Evolutionary conservation across 2,113 vertebrate species (phyloP), one percentile per base, ranked within the genome.

Genomic region (Grammomys surdaster): DNA sequence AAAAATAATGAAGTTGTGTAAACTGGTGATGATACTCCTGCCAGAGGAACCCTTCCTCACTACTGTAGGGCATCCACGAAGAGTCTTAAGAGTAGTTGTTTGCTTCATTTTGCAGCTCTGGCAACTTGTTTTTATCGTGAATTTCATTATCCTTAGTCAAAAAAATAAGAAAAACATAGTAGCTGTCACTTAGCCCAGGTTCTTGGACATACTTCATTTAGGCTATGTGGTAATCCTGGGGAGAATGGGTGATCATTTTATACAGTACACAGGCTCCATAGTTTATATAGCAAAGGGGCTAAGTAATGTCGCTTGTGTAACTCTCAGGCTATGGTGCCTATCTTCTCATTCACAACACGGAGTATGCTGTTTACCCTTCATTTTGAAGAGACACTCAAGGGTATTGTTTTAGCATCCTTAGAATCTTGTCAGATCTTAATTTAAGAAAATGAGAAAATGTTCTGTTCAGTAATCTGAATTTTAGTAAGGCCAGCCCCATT

Each of bases 351-450:
- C 3, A 40, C 33, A 3, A 0, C 40, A 16, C 17, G 75, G 22
- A 43, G 31, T 19, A 7, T 88, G 95, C 76, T 63, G 60, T 33
- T 86, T 77, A 40, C 1, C 58, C 82, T 92, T 48, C 1, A 24
- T 89, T 93, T 89, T 95, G 60, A 28, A 56, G 19, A 46, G 8
- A 5, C 28, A 73, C 48, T 33, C 69, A 87, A 3, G 20, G 56
- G 1, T 93, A 24, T 85, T 80, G 7, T 84, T 90, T 95, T 88
- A 51, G 67, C 5, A 84, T 40, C 48, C 7, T 94, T 82, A 22
- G 63, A 78, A 67, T 95, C 63, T 56, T 94, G 31, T 63, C 63
- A 94, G 36, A 84, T 95, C 89, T 94, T 77, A 95, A 89, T 84
- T 65, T 70, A 75, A 67, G 63, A 95, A 89, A 89, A 70, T 70